Base-by-base conservation (phyloP, 2,113 vertebrate genomes). In the Argyrosomus japonicus region DNA sequence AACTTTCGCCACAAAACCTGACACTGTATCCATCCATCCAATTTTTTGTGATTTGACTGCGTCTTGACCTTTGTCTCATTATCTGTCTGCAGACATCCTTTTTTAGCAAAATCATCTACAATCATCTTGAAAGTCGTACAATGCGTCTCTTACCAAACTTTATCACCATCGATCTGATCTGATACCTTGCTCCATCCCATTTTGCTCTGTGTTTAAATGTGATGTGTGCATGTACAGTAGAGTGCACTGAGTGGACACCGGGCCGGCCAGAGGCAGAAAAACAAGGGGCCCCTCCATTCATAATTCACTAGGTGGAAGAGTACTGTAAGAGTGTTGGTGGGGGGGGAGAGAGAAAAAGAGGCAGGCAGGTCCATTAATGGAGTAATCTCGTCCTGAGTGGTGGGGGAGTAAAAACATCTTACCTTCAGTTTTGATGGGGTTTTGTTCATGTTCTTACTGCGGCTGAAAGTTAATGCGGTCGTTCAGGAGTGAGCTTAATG, bases 271-370 rank as follows among this genome's bases (percentile, higher is more conserved):
- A 79, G 73, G 88, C 84, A 86, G 81, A 90, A 93, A 94, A 93
- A 92, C 91, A 92, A 90, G 91, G 90, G 91, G 84, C 81, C 91
- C 88, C 84, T 87, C 85, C 93, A 95, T 95, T 88, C 91, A 96
- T 96, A 94, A 96, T 95, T 95, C 89, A 96, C 87, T 69, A 91
- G 88, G 56, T 87, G 88, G 87, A 90, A 93, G 91, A 92, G 89
- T 84, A 87, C 82, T 81, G 79, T 85, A 87, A 89, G 79, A 90
- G 92, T 85, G 85, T 64, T 54, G 84, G 75, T 60, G 82, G 74
- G 79, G 65, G 83, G n/a, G 77, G 51, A 18, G 32, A 77, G 65
- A 54, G 23, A 57, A 5, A 69, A 3, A 23, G 79, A 69, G 78
- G 78, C 14, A 74, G 82, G 76, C 79, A 48, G 84, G 48, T 88